Evolutionary conservation across 2,888 invertebrate genomes (phyloP).

Genomic region (Syrphus vitripennis): DNA sequence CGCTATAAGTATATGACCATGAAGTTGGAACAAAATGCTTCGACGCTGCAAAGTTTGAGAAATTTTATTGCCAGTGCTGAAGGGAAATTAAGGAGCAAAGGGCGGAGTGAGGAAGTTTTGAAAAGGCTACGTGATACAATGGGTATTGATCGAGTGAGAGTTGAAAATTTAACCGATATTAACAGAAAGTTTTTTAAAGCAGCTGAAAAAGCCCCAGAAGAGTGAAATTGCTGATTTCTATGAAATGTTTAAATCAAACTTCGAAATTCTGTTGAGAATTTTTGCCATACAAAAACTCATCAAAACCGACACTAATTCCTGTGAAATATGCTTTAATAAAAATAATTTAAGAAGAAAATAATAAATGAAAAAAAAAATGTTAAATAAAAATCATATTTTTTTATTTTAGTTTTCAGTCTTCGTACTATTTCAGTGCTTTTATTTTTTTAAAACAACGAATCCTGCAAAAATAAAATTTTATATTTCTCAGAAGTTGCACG

Average conservation of each 20-base stretch:
- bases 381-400: too few species aligned
- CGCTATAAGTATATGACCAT: slow-evolving; percentile 76
- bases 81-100: slow-evolving; percentile 74
- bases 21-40: slow-evolving; percentile 75
- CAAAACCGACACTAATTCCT: too few species aligned
- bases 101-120: slow-evolving; percentile 72
- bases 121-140: slow-evolving; percentile 74
- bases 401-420: too few species aligned
- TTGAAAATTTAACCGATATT: slow-evolving; percentile 26
- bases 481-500: too few species aligned
- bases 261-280: background rate
- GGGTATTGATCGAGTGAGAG: slow-evolving; percentile 71
- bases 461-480: too few species aligned
- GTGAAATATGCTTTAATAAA: too few species aligned
- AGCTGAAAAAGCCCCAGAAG: background rate
- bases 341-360: too few species aligned
- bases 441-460: too few species aligned
- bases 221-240: background rate
- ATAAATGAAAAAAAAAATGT: too few species aligned
- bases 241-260: background rate
- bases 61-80: slow-evolving; percentile 76
- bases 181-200: background rate
- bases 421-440: too few species aligned
- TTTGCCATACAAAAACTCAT: too few species aligned
- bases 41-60: slow-evolving; percentile 74